Base-by-base conservation (phyloP, 2,113 vertebrate genomes). In the Pionites leucogaster region DNA sequence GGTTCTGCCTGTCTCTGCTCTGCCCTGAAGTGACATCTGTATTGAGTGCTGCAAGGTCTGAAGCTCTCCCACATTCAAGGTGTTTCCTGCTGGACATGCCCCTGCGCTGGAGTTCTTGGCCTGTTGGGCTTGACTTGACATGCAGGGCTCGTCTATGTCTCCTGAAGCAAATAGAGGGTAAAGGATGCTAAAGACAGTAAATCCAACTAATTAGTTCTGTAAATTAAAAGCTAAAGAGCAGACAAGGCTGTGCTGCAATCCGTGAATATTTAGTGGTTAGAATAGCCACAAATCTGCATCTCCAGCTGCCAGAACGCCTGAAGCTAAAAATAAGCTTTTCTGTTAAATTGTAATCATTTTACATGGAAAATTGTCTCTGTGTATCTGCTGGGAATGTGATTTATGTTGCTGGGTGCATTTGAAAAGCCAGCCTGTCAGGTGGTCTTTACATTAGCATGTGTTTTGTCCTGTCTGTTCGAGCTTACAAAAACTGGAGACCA, bases 141-240 rank as follows among this genome's bases (percentile, higher is more conserved):
- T 2, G 31, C 69, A 76, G 81, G 42, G 83, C 92, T 94, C 88
- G 65, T 86, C 88, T 68, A 16, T 86, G 93, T 78, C 92, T 92
- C 77, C 70, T 87, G 42, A 72, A 85, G 83, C 65, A 92, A 95
- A 84, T 3, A 79, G 82, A 71, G 82, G 74, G 57, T 46, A 28
- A 89, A 59, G 83, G 93, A 93, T 87, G 83, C 91, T 82, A 64
- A 89, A 93, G 93, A 84, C 35, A 71, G 65, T 82, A 92, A 95
- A 95, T 95, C 95, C 92, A 79, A 18, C 74, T 96, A 94, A 96
- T 96, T 96, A 92, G 88, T 53, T 86, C 68, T 72, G 64, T 93
- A 92, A 96, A 96, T 96, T 72, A 96, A 69, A 93, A 88, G 69
- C 88, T 88, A 91, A 85, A 78, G 80, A 95, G 81, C 44, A 72